Conservation (phyloP, 2,888 invertebrate species). For the Melinaea marsaeus region DNA sequence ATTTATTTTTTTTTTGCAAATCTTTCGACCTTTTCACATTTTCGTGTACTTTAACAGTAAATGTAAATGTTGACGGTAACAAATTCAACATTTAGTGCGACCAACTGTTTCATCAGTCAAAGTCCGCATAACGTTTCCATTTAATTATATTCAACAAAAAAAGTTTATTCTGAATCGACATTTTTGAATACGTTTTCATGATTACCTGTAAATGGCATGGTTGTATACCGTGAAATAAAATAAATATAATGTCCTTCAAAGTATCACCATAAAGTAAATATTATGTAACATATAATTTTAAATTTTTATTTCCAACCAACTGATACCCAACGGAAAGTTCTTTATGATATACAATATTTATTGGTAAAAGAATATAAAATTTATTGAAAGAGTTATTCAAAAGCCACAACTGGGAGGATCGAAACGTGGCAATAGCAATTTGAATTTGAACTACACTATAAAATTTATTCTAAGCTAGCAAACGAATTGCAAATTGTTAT, state of each 20-base stretch:
- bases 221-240: too few species aligned
- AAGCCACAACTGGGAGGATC: background rate
- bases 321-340: background rate
- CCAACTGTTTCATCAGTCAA: conserved; percentile 44
- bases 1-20: too few species aligned
- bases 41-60: conserved; percentile 39
- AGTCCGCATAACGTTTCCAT: conserved; percentile 25
- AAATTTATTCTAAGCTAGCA: background rate
- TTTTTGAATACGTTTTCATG: too few species aligned
- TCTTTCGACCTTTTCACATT: too few species aligned
- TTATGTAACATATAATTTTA: background rate
- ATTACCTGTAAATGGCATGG: too few species aligned
- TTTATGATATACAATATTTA: conserved; percentile 5
- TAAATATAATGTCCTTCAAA: too few species aligned
- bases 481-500: too few species aligned
- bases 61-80: conserved; percentile 49
- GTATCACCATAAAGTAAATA: too few species aligned
- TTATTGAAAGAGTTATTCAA: conserved; percentile 6
- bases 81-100: conserved; percentile 51
- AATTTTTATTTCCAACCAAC: background rate
- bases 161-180: too few species aligned
- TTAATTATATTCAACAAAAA: too few species aligned
- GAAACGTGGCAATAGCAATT: conserved; percentile 4
- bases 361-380: conserved; percentile 6
- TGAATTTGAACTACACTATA: conserved; percentile 5